Conservation (phyloP, 1,140 invertebrate genomes). For the Diorhabda sublineata region DNA sequence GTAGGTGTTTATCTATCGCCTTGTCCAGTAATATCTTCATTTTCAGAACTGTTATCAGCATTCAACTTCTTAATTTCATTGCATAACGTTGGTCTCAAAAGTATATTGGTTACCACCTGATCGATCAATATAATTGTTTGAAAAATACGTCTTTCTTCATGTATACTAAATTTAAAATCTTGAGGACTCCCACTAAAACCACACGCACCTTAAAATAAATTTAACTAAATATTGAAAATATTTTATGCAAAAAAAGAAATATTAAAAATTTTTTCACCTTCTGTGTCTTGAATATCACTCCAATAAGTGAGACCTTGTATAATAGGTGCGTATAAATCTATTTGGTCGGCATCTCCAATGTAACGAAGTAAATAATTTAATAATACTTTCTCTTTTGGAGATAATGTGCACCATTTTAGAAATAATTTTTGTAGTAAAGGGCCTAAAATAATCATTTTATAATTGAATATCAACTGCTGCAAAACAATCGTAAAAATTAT, state of each 20-base stretch:
- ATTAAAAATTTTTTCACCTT: constrained; percentile 16
- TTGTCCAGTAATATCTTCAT: constrained; percentile 1
- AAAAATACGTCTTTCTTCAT: constrained; percentile 25
- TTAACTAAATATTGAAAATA: background rate
- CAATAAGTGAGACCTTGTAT: constrained; percentile 24
- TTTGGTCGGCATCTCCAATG: constrained; percentile 16
- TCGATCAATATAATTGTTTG: constrained; percentile 23
- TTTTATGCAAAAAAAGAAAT: background rate
- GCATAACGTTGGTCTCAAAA: constrained; percentile 12
- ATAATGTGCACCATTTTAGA: constrained; percentile 20
- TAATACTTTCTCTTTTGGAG: constrained; percentile 14
- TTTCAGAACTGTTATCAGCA: background rate
- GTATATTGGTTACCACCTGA: constrained; percentile 20
- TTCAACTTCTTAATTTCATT: constrained; percentile 18
- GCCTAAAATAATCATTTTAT: background rate
- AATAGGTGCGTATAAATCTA: constrained; percentile 18
- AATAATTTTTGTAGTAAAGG: constrained; percentile 22
- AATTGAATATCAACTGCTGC: background rate
- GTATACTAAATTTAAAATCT: constrained; percentile 20
- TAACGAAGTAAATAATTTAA: constrained; percentile 23
- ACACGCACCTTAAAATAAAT: constrained; percentile 24
- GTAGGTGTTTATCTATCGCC: background rate
- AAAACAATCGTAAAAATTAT: background rate
- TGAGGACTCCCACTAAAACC: constrained; percentile 25
- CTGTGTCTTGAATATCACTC: constrained; percentile 26